phyloP scores from a whole-genome alignment of 2,797 vertebrate species.

The Mus minutoides region DNA sequence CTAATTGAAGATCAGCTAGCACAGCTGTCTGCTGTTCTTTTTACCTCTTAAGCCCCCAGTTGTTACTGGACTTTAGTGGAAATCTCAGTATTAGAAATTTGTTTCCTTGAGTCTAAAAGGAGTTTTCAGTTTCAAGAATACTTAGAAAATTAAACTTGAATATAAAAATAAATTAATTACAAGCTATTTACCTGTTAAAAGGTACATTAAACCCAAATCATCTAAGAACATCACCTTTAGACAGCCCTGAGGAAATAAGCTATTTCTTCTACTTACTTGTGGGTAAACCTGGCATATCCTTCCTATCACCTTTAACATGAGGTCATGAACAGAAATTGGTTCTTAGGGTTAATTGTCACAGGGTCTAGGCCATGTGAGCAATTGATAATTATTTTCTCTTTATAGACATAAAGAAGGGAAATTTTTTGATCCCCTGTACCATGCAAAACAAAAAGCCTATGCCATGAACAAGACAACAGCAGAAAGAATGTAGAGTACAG shows the following conservation, averaged over 20 bases:
- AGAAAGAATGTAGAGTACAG: neutral
- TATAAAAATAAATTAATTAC: neutral
- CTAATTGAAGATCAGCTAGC: conserved; percentile 9
- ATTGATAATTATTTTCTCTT: neutral
- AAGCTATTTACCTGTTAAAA: neutral
- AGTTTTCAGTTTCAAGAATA: conserved; percentile 29
- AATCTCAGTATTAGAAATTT: conserved; percentile 44
- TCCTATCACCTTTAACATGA: conserved; percentile 1
- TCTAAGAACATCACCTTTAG: neutral
- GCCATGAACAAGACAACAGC: neutral
- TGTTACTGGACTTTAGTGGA: neutral
- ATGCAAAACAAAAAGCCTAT: neutral
- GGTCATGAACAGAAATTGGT: neutral
- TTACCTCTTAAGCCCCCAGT: neutral
- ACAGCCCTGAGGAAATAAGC: neutral
- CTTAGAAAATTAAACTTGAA: conserved; percentile 46
- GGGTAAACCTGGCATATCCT: neutral
- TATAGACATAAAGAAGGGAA: neutral
- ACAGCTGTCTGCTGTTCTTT: neutral
- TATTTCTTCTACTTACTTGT: neutral
- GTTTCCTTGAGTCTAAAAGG: conserved; percentile 21
- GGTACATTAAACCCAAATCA: conserved; percentile 4
- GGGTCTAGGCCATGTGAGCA: neutral
- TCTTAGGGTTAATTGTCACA: neutral
- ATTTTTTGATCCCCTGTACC: neutral